Evolutionary conservation across 2,888 invertebrate genomes (phyloP).

Genomic region (Zygaena filipendulae): DNA sequence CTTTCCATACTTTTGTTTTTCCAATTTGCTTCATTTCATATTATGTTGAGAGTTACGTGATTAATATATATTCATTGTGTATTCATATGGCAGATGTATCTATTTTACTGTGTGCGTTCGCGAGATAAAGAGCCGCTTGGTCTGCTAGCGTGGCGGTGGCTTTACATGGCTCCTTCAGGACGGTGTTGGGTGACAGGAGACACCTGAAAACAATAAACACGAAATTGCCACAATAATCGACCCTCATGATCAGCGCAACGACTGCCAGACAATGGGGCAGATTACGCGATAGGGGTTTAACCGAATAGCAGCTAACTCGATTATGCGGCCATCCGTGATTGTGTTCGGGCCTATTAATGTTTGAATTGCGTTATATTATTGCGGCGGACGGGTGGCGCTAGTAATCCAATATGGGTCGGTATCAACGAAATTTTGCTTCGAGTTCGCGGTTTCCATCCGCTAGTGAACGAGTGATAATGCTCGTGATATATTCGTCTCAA

Average conservation of each 20-base stretch:
- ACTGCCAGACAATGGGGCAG: conserved; percentile 60
- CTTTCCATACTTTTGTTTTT: not conserved
- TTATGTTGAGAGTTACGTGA: conserved; percentile 27
- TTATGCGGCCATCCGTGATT: conserved; percentile 66
- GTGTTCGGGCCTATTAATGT: conserved; percentile 65
- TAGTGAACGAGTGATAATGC: conserved; percentile 24
- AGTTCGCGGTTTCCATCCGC: conserved; percentile 29
- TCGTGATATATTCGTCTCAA: conserved; percentile 27
- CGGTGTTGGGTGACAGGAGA: conserved; percentile 35
- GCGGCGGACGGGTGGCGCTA: conserved; percentile 40
- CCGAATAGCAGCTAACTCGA: conserved; percentile 66
- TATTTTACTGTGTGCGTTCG: too few relatives aligned
- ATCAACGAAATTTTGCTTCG: conserved; percentile 46
- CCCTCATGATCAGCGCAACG: conserved; percentile 58
- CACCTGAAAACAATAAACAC: conserved; percentile 63
- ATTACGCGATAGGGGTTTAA: conserved; percentile 64
- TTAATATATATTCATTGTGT: too few relatives aligned
- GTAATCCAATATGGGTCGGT: conserved; percentile 57
- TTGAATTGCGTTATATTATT: conserved; percentile 67
- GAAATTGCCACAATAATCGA: conserved; percentile 65
- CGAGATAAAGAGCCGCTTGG: too few relatives aligned
- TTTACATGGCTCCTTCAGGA: conserved; percentile 39
- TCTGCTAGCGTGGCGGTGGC: too few relatives aligned
- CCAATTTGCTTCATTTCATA: conserved; percentile 24
- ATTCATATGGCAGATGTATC: too few relatives aligned